Conservation (phyloP, 2,888 invertebrate species). For the Malthinus seriepunctatus region DNA sequence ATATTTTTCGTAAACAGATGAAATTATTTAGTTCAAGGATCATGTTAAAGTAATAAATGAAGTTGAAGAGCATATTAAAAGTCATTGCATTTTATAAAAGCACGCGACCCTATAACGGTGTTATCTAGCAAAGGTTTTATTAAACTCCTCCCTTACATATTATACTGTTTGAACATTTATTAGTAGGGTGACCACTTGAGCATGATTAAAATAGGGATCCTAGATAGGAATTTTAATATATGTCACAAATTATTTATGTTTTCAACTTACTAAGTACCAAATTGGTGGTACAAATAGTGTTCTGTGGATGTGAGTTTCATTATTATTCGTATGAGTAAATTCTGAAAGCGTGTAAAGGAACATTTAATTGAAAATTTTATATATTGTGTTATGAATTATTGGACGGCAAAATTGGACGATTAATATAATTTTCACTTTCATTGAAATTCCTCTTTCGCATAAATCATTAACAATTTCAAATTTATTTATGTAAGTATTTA, state of each 20-base stretch:
- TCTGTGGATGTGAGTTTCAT: constrained; percentile 9
- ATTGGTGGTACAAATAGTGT: constrained; percentile 11
- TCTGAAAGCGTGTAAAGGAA: background rate
- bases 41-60: constrained; percentile 24
- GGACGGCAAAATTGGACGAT: too few species aligned
- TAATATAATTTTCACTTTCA: too few species aligned
- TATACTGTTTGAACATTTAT: constrained; percentile 52
- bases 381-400: background rate
- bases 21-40: constrained; percentile 8
- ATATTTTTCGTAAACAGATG: background rate
- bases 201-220: constrained; percentile 47
- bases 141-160: constrained; percentile 44
- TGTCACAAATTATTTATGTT: constrained; percentile 51
- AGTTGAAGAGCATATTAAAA: constrained; percentile 28
- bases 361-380: constrained; percentile 1
- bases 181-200: constrained; percentile 53
- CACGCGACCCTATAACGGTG: constrained; percentile 24
- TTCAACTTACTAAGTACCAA: constrained; percentile 7
- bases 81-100: constrained; percentile 24
- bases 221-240: constrained; percentile 51
- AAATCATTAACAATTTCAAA: too few species aligned
- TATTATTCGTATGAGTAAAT: constrained; percentile 2
- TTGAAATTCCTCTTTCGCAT: too few species aligned
- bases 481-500: too few species aligned
- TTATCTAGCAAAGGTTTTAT: constrained; percentile 38